Conservation (phyloP, 2,797 vertebrate species). For the Tiaroga cobitis region DNA sequence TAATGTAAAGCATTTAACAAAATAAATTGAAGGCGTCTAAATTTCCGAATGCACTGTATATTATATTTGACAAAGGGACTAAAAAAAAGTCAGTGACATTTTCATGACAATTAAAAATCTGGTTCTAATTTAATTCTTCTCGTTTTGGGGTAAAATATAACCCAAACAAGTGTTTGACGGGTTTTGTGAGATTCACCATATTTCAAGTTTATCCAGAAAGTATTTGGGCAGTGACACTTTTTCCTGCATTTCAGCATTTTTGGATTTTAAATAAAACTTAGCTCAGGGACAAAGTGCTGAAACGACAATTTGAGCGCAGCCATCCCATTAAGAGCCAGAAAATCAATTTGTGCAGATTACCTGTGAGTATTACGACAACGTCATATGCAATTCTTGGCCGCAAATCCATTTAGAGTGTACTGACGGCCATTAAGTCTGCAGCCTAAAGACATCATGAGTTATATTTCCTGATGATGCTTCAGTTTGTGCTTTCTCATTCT, state of each 20-base stretch:
- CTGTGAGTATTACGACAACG: conserved; percentile 32
- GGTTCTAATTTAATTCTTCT: conserved; percentile 1
- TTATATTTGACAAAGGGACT: not conserved
- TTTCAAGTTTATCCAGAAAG: not conserved
- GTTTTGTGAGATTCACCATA: not conserved
- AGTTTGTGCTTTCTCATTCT: not conserved
- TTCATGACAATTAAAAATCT: not conserved
- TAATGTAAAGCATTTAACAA: not conserved
- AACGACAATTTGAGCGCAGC: not conserved
- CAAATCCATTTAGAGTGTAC: conserved; percentile 28
- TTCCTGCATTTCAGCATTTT: conserved; percentile 35
- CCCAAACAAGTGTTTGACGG: not conserved
- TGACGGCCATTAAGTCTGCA: conserved; percentile 22
- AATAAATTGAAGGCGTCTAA: not conserved
- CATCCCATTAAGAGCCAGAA: conserved; percentile 21
- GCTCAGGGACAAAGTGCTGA: conserved; percentile 16
- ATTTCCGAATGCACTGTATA: not conserved
- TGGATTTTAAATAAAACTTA: conserved; percentile 38
- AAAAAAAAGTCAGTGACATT: not conserved
- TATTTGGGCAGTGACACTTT: conserved; percentile 22
- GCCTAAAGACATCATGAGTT: conserved; percentile 24
- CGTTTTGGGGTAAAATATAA: not conserved
- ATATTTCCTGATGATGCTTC: conserved; percentile 18
- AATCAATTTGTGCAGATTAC: conserved; percentile 44
- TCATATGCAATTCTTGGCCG: not conserved